Evolutionary conservation across 1,140 invertebrate species (phyloP), one percentile per base, ranked within the genome.

Genomic region (Drosophila rhopaloa): DNA sequence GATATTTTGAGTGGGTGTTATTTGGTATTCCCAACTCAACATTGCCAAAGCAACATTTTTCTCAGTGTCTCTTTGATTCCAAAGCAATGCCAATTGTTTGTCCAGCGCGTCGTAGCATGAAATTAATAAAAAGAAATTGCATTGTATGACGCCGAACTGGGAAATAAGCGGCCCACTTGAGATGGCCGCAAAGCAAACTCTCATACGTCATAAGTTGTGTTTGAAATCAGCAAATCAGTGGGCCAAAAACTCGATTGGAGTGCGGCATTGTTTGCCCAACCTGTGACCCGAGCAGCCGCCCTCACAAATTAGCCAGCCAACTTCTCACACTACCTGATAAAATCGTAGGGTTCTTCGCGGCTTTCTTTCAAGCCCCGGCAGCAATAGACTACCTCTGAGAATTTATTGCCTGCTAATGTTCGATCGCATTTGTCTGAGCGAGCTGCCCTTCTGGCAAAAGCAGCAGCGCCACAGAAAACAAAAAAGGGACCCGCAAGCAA

Each of bases 341-440:
- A 10, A 51, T 51, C 48, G n/a, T 35, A 16, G 38, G 19, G n/a
- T 47, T 46, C 67, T 51, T 46, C 67, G 74, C 80, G 72, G 68
- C 66, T 68, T 73, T 79, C 79, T 83, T 79, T 78, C 56, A 65
- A 63, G 73, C 37, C 38, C 44, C 57, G 35, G 51, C 16, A 37
- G 50, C 81, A 81, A 78, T 83, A 79, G 83, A 79, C 84, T 81
- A 60, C 68, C 76, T 68, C 58, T 81, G 61, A 73, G 71, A 91
- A 91, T 91, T 91, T 91, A 91, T 91, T 85, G 75, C 79, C 74
- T 50, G 79, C 84, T 85, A 91, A 91, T 89, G 73, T 76, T 77
- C 66, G 73, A 85, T 89, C 79, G 72, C 77, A 77, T 82, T 89
- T 85, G 72, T 89, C 78, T 76, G 68, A 43, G 50, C 14, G 54